Conservation (phyloP, 2,888 invertebrate genomes). For the Euzophera pinguis region DNA sequence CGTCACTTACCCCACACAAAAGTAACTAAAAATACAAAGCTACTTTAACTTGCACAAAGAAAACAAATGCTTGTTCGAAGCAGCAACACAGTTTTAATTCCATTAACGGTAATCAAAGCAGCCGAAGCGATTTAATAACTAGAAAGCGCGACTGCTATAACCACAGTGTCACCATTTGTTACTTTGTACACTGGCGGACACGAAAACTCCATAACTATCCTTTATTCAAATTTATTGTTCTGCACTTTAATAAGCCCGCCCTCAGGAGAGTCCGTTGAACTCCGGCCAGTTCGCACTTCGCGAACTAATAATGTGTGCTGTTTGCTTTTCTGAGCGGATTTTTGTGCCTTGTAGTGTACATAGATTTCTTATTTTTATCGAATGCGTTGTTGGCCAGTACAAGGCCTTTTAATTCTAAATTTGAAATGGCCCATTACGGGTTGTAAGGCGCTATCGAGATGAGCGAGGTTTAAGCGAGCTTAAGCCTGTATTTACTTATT, state of each 20-base stretch:
- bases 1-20: too few relatives aligned
- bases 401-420: too few relatives aligned
- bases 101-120: background rate
- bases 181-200: conserved; percentile 49
- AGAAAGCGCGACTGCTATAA: conserved; percentile 4
- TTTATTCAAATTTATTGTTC: conserved; percentile 74
- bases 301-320: conserved; percentile 23
- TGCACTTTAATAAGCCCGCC: conserved; percentile 60
- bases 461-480: too few relatives aligned
- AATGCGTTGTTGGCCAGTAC: too few relatives aligned
- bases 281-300: conserved; percentile 42
- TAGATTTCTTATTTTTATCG: background rate
- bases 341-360: conserved; percentile 18
- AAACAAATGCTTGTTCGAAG: too few relatives aligned
- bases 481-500: too few relatives aligned
- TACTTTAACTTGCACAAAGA: too few relatives aligned
- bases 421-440: too few relatives aligned
- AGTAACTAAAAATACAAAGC: too few relatives aligned
- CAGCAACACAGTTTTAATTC: background rate
- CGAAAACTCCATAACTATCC: conserved; percentile 70
- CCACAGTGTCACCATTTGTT: conserved; percentile 18
- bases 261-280: conserved; percentile 45
- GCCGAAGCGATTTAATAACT: conserved; percentile 4
- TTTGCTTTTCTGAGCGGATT: conserved; percentile 22
- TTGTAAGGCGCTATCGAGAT: too few relatives aligned